These are phyloP conservation scores for Notamacropus eugenii DNA, from an alignment of 2,797 vertebrate genomes.

Conservation along the genomic window DNA sequence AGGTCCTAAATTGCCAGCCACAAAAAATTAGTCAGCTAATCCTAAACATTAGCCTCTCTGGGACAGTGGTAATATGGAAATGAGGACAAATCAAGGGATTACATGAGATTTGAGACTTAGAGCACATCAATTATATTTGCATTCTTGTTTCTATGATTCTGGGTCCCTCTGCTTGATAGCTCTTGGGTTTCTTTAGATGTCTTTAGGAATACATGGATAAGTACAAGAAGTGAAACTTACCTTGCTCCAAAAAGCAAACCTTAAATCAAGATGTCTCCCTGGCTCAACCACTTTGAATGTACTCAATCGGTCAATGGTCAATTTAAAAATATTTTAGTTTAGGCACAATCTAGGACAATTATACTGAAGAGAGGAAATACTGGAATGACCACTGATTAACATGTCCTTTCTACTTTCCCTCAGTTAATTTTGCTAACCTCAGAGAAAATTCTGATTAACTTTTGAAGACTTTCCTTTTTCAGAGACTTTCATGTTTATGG, in stretches of 20 bases:
- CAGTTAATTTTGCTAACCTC: not conserved
- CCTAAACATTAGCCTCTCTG: not conserved
- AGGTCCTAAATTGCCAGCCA: not conserved
- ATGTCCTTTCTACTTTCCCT: not conserved
- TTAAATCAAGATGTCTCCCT: not conserved
- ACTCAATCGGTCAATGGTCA: not conserved
- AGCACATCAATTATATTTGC: not conserved
- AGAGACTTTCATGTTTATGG: not conserved
- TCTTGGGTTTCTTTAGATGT: not conserved
- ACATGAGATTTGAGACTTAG: not conserved
- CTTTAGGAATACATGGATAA: not conserved
- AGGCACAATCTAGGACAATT: not conserved
- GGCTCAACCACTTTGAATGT: not conserved
- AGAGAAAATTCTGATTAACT: not conserved
- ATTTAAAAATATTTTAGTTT: not conserved
- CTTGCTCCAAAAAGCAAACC: not conserved
- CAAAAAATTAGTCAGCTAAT: slow-evolving; percentile 11
- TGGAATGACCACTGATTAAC: not conserved
- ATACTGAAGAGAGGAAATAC: not conserved
- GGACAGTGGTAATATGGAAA: slow-evolving; percentile 48
- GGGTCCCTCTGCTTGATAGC: not conserved
- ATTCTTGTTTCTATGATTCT: slow-evolving; percentile 34
- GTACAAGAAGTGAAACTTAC: not conserved
- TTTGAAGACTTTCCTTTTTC: not conserved
- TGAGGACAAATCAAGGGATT: slow-evolving; percentile 43